Conservation (phyloP, 2,113 vertebrate species). For the Tichodroma muraria region DNA sequence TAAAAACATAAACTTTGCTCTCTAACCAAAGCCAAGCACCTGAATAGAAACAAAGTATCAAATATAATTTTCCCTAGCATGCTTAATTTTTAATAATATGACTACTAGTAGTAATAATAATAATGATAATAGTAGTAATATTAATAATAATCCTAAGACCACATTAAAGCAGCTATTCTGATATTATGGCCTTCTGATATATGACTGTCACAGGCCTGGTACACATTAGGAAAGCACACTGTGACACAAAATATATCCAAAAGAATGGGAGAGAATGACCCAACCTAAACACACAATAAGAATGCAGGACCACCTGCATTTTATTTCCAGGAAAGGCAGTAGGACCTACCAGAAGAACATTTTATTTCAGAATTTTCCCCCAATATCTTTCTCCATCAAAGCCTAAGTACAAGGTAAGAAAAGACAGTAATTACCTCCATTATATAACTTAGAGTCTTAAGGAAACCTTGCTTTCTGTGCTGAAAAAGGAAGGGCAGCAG, state of each 20-base stretch:
- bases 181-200: background rate
- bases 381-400: background rate
- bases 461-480: background rate
- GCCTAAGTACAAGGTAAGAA: background rate
- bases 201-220: background rate
- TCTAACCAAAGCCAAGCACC: background rate
- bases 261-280: background rate
- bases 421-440: background rate
- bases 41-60: background rate
- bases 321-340: background rate
- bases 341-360: background rate
- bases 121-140: background rate
- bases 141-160: background rate
- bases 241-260: background rate
- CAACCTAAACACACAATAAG: background rate
- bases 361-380: background rate
- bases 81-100: background rate
- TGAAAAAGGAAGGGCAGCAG: background rate
- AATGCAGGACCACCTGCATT: background rate
- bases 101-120: background rate
- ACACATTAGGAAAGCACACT: background rate
- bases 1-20: background rate
- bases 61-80: background rate
- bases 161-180: background rate
- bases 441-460: background rate